Evolutionary conservation across 2,113 vertebrate species (phyloP).

Genomic region (Mesembrinibis cayennensis): DNA sequence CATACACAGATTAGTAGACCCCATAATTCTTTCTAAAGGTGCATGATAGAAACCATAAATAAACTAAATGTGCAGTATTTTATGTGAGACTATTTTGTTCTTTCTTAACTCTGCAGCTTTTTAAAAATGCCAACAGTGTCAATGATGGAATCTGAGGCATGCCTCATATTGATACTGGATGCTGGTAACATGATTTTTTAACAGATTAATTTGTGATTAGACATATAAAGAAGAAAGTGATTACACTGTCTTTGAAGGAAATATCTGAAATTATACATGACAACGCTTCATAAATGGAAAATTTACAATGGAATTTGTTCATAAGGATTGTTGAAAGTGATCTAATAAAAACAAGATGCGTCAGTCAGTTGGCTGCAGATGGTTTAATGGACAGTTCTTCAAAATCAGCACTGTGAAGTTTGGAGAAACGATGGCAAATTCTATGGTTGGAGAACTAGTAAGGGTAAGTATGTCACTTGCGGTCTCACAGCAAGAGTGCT

Average conservation of each 20-base stretch:
- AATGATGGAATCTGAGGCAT: accelerated
- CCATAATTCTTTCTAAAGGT: not conserved
- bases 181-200: not conserved
- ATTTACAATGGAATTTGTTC: not conserved
- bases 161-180: not conserved
- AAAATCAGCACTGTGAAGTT: not conserved
- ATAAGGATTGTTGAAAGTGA: not conserved
- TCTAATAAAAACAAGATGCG: not conserved
- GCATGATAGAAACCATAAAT: not conserved
- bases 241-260: not conserved
- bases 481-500: not conserved
- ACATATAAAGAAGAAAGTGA: not conserved
- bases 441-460: not conserved
- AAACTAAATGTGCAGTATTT: not conserved
- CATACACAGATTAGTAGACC: not conserved
- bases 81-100: not conserved
- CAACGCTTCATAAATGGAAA: not conserved
- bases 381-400: not conserved
- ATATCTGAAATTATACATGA: not conserved
- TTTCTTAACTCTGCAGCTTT: not conserved
- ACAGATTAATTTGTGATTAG: not conserved
- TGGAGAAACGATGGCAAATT: not conserved
- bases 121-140: not conserved
- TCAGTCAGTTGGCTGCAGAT: not conserved
- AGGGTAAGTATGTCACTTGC: not conserved